Conservation (phyloP, 2,888 invertebrate genomes). For the Coleophora flavipennella region DNA sequence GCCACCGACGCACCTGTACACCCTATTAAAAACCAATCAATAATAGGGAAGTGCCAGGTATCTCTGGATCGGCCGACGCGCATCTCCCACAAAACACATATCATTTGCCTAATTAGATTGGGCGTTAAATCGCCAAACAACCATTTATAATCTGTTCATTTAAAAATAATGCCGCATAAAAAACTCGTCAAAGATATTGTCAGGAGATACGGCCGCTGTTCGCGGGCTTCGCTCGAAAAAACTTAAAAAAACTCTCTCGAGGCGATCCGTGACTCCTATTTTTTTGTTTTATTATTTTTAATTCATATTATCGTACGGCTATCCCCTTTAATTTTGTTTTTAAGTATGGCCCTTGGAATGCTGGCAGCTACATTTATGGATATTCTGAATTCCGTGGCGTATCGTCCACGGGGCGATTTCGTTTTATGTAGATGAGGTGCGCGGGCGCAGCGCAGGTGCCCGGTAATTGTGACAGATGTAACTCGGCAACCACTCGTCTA, state of each 20-base stretch:
- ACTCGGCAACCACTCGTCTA: conserved; percentile 8
- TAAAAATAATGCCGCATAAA: conserved; percentile 70
- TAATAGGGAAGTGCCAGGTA: conserved; percentile 6
- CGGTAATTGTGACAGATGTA: conserved; percentile 59
- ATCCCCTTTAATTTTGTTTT: conserved; percentile 74
- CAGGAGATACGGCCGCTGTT: conserved; percentile 63
- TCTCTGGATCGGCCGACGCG: conserved; percentile 28
- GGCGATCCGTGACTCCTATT: conserved; percentile 72
- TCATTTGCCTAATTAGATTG: conserved; percentile 73
- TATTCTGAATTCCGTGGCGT: conserved; percentile 66
- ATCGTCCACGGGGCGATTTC: conserved; percentile 55
- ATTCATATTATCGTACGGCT: conserved; percentile 72
- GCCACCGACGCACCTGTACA: conserved; percentile 18
- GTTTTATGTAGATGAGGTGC: conserved; percentile 59
- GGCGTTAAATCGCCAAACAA: conserved; percentile 72
- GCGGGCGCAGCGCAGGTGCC: conserved; percentile 25
- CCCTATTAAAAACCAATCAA: conserved; percentile 47
- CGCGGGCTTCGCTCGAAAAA: conserved; percentile 63
- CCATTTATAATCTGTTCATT: conserved; percentile 72
- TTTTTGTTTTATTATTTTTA: conserved; percentile 72
- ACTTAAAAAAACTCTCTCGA: conserved; percentile 61
- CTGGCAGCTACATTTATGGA: conserved; percentile 70
- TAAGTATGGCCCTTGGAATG: conserved; percentile 70
- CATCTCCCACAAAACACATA: conserved; percentile 51
- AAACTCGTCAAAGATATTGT: conserved; percentile 73